Conservation (phyloP, 2,797 vertebrate species). For the Bryconaethiops microstoma region DNA sequence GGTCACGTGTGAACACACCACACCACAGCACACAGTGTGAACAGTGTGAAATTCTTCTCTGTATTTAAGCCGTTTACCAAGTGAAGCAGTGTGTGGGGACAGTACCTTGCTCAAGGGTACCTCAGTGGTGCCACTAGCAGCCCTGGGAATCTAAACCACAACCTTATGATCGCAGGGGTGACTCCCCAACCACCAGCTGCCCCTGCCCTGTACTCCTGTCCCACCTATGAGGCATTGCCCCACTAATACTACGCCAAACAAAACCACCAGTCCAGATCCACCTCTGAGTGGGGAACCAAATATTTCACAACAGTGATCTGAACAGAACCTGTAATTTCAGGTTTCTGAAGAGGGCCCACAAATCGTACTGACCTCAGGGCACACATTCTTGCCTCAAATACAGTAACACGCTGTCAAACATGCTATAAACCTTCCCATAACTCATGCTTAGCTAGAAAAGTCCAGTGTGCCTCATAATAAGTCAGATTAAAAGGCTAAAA, state of each 20-base stretch:
- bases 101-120: too few relatives aligned
- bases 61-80: too few relatives aligned
- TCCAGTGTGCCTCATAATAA: neutral
- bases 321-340: too few relatives aligned
- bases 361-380: neutral
- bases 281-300: slow-evolving; percentile 67
- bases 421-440: neutral
- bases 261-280: neutral
- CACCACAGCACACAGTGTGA: too few relatives aligned
- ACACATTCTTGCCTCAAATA: neutral
- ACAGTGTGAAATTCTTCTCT: too few relatives aligned
- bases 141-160: too few relatives aligned
- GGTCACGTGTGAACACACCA: too few relatives aligned
- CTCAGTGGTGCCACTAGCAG: too few relatives aligned
- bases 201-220: neutral
- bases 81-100: too few relatives aligned
- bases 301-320: slow-evolving; percentile 57
- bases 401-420: neutral
- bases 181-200: too few relatives aligned
- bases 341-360: neutral
- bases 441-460: neutral
- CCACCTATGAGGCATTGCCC: neutral
- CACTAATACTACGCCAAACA: neutral
- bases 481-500: neutral
- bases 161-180: too few relatives aligned